A percentile compares a stretch with the other conserved stretches of the same genome.
phyloP scores from a whole-genome alignment of 2,113 vertebrate genomes.

The Laterallus jamaicensis region DNA sequence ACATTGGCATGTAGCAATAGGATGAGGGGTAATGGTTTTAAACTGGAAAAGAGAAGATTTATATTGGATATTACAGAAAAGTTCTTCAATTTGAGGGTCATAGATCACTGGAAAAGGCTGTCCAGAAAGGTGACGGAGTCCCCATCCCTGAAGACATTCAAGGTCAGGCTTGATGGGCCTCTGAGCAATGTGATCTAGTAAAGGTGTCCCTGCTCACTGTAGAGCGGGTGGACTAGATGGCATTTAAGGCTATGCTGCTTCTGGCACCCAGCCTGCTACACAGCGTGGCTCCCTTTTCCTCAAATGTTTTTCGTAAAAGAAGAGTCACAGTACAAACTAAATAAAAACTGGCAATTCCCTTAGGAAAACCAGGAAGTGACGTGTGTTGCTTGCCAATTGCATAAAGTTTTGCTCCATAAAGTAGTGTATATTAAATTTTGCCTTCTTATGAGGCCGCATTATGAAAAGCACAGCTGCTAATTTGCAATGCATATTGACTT shows the following conservation, averaged over 20 bases:
- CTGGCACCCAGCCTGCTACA: background rate
- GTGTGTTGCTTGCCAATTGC: background rate
- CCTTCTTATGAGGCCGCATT: background rate
- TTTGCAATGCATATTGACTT: background rate
- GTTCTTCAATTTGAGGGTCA: too few relatives aligned
- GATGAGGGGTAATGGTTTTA: too few relatives aligned
- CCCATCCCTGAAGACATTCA: too few relatives aligned
- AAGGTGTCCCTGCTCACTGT: too few relatives aligned
- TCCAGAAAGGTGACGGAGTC: too few relatives aligned
- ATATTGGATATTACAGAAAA: too few relatives aligned
- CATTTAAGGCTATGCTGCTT: background rate
- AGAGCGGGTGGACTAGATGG: too few relatives aligned
- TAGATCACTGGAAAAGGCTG: too few relatives aligned
- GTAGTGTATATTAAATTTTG: background rate
- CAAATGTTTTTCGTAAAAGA: background rate
- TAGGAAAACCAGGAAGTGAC: background rate
- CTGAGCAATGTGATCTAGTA: too few relatives aligned
- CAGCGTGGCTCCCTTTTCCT: accelerated
- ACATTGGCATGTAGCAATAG: too few relatives aligned
- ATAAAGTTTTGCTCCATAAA: background rate
- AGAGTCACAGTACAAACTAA: background rate
- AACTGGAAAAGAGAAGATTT: too few relatives aligned
- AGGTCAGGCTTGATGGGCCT: too few relatives aligned
- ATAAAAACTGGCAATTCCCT: background rate
- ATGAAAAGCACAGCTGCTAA: background rate